phyloP scores from a whole-genome alignment of 2,888 invertebrate genomes.

The Nymphalis c-album region DNA sequence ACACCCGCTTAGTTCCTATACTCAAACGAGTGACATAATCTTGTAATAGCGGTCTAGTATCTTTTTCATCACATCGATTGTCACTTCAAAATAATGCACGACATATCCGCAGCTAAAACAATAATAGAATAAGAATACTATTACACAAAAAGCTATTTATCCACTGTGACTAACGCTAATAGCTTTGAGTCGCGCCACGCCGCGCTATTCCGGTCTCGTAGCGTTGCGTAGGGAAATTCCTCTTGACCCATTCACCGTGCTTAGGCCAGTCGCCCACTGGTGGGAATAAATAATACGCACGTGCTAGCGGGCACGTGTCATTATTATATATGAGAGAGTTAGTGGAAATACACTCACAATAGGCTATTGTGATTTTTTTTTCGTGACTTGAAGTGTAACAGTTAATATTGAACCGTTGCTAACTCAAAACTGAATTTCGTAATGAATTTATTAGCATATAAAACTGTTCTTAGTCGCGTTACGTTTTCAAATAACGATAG shows the following conservation, averaged over 20 bases:
- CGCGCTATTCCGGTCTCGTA: constrained; percentile 34
- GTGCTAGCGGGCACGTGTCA: constrained; percentile 13
- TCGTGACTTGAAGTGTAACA: constrained; percentile 13
- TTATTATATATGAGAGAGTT: background rate
- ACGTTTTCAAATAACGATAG: background rate
- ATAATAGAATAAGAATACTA: background rate
- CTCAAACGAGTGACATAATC: too few relatives aligned
- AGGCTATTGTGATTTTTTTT: constrained; percentile 16
- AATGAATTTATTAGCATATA: background rate
- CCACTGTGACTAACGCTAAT: constrained; percentile 19
- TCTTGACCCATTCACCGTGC: constrained; percentile 40
- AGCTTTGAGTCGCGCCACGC: constrained; percentile 19
- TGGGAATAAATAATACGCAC: constrained; percentile 17
- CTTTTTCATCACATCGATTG: too few relatives aligned
- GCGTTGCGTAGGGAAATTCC: constrained; percentile 47
- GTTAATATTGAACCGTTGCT: background rate
- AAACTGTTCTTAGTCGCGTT: background rate
- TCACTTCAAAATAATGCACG: too few relatives aligned
- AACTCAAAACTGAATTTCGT: background rate
- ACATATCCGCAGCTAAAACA: background rate
- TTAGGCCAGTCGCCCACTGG: constrained; percentile 24
- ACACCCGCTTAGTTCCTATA: too few relatives aligned
- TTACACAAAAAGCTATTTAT: constrained; percentile 13
- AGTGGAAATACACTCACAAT: constrained; percentile 7
- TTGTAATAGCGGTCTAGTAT: too few relatives aligned